A percentile compares a stretch with the other conserved stretches of the same genome.
phyloP scores from a whole-genome alignment of 1,140 invertebrate species.

The Elymnias hypermnestra region DNA sequence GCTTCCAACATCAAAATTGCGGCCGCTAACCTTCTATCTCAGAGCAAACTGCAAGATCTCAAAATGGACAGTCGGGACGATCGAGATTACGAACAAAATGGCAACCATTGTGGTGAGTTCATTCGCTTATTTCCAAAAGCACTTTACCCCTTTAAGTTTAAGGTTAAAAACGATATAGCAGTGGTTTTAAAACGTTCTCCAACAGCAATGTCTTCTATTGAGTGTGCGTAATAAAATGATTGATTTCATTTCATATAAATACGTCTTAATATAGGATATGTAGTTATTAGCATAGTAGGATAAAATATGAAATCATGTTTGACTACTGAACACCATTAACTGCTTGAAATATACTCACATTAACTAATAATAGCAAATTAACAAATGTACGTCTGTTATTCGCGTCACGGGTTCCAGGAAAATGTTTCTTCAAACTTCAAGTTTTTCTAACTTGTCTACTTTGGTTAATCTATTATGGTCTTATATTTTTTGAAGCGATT shows the following conservation, averaged over 20 bases:
- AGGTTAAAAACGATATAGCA: background rate
- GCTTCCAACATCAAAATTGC: slow-evolving; percentile 74
- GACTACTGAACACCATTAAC: background rate
- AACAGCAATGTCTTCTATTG: background rate
- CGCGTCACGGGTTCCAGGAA: too few species aligned
- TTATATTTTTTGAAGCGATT: too few species aligned
- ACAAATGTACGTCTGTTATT: too few species aligned
- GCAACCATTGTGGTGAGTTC: slow-evolving; percentile 53
- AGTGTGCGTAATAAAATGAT: background rate
- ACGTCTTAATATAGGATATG: background rate
- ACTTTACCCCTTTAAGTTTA: background rate
- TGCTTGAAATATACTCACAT: background rate
- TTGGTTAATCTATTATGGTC: too few species aligned
- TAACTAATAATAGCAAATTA: background rate
- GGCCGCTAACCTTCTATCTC: slow-evolving; percentile 65
- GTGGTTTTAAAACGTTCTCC: background rate
- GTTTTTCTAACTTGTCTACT: too few species aligned
- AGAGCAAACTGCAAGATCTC: slow-evolving; percentile 63
- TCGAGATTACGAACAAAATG: slow-evolving; percentile 51
- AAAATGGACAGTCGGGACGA: slow-evolving; percentile 52
- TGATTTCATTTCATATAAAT: background rate
- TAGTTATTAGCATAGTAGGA: background rate
- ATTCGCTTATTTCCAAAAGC: background rate
- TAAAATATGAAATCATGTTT: background rate
- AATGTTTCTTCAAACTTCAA: too few species aligned